Percentiles rank a stretch among this genome's conserved stretches.
Evolutionary conservation across 2,113 vertebrate species (phyloP).

Genomic region (Cyanoderma ruficeps): DNA sequence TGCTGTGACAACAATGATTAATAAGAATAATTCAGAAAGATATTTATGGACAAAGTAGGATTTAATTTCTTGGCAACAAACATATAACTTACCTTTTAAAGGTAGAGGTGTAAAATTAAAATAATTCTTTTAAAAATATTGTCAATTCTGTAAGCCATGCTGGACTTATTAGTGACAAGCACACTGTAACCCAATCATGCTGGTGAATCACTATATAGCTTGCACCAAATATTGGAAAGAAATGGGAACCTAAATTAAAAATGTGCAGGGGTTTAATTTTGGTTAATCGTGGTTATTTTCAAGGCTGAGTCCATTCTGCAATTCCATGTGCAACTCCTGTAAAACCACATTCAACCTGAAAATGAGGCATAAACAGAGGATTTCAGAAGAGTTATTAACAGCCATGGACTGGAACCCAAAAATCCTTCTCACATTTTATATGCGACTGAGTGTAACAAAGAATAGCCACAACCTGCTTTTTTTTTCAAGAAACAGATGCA

Average conservation of each 20-base stretch:
- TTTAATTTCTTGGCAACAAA: not conserved
- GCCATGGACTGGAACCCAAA: not conserved
- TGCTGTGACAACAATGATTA: slow-evolving; percentile 13
- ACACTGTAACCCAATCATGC: not conserved
- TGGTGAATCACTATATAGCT: not conserved
- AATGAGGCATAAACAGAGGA: not conserved
- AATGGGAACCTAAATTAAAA: not conserved
- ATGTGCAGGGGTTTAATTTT: not conserved
- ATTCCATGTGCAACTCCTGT: not conserved
- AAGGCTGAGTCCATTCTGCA: not conserved
- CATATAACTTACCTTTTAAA: not conserved
- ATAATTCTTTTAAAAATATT: not conserved
- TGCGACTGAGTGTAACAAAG: not conserved
- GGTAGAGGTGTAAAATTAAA: not conserved
- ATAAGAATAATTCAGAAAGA: slow-evolving; percentile 9
- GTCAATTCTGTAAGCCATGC: not conserved
- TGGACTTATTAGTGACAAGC: not conserved
- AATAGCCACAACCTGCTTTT: not conserved
- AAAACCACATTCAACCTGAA: not conserved
- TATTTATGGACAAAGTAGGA: not conserved
- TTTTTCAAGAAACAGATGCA: not conserved
- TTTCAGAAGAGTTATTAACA: not conserved
- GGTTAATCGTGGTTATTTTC: not conserved
- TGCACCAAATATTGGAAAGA: not conserved
- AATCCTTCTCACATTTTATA: not conserved